Conservation (phyloP, 2,113 vertebrate species). For the Zosterops hypoxanthus region DNA sequence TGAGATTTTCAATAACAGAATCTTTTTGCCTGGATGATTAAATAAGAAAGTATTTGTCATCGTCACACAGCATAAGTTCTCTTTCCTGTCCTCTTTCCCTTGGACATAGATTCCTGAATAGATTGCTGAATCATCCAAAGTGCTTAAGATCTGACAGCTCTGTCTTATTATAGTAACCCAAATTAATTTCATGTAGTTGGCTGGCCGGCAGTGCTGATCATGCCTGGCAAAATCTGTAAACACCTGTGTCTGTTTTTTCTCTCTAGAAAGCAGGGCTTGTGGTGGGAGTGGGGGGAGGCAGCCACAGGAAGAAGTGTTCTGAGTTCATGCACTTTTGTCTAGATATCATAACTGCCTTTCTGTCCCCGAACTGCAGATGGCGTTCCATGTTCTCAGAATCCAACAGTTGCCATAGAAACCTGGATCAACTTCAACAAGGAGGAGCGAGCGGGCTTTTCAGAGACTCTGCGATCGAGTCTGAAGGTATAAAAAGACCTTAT, state of each 20-base stretch:
- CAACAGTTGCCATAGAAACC: conserved; percentile 87
- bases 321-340: neutral
- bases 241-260: neutral
- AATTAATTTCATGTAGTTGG: neutral
- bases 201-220: neutral
- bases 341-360: neutral
- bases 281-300: neutral
- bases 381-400: conserved; percentile 95
- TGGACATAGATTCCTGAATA: neutral
- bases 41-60: neutral
- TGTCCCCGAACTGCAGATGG: conserved; percentile 81
- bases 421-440: conserved; percentile 98
- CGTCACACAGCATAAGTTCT: neutral
- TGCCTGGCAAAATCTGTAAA: neutral
- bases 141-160: neutral
- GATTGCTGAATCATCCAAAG: neutral
- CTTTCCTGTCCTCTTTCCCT: neutral
- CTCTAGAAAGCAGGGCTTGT: neutral
- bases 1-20: neutral
- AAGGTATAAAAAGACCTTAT: conserved; percentile 80
- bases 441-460: conserved; percentile 89
- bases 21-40: neutral
- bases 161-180: neutral
- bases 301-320: neutral
- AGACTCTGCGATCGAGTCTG: conserved; percentile 87